A percentile compares a stretch with the other conserved stretches of the same genome.
Evolutionary conservation across 2,797 vertebrate species (phyloP).

Genomic region (Sandelia bainsii): DNA sequence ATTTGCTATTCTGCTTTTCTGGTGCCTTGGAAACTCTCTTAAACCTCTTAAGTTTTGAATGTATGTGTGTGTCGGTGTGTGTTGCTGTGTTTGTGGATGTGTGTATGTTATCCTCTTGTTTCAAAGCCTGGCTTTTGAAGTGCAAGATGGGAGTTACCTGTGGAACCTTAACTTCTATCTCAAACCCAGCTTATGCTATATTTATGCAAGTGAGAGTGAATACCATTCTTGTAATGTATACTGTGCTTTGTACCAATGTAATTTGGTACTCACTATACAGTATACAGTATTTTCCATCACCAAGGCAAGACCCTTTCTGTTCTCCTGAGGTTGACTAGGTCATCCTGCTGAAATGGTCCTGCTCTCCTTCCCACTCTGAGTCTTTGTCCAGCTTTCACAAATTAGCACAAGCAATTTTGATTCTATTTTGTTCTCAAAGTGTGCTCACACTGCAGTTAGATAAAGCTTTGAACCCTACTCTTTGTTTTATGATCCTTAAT

Average conservation of each 20-base stretch:
- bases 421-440: slow-evolving; percentile 3
- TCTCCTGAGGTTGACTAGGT: slow-evolving; percentile 6
- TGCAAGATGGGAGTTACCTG: slow-evolving; percentile 4
- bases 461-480: slow-evolving; percentile 12
- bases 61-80: background rate
- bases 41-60: slow-evolving; percentile 44
- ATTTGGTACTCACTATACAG: slow-evolving; percentile 16
- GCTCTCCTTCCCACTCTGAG: slow-evolving; percentile 22
- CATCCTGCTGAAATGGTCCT: slow-evolving; percentile 17
- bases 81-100: background rate
- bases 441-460: background rate
- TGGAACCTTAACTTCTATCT: slow-evolving; percentile 5
- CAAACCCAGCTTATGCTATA: slow-evolving; percentile 9
- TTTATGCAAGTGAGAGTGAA: slow-evolving; percentile 12
- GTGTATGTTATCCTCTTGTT: background rate
- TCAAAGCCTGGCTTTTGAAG: slow-evolving; percentile 15
- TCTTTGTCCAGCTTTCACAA: slow-evolving; percentile 4
- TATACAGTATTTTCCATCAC: slow-evolving; percentile 15
- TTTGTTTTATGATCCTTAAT: slow-evolving; percentile 13
- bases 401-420: slow-evolving; percentile 8
- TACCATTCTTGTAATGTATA: background rate
- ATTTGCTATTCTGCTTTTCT: slow-evolving; percentile 30
- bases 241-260: slow-evolving; percentile 9
- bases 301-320: slow-evolving; percentile 11
- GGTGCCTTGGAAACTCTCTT: slow-evolving; percentile 23